Evolutionary conservation across 2,113 vertebrate species (phyloP).

Genomic region (Gobiocypris rarus): DNA sequence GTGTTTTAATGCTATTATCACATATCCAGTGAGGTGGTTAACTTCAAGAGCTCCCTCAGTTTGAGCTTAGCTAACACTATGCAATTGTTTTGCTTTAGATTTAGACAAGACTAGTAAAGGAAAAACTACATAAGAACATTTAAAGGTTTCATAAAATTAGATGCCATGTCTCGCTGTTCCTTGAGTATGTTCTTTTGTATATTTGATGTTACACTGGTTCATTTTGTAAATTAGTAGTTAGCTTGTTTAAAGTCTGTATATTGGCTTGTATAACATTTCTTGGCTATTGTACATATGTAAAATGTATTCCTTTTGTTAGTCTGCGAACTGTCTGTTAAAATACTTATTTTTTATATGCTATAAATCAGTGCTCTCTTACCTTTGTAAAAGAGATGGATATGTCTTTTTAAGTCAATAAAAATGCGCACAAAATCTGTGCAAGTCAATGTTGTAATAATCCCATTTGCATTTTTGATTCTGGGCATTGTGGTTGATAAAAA

Average conservation of each 20-base stretch:
- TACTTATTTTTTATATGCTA: slow-evolving; percentile 34
- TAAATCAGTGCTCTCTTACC: slow-evolving; percentile 16
- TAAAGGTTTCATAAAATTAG: not conserved
- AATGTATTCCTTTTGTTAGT: not conserved
- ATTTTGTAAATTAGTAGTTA: not conserved
- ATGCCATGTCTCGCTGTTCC: slow-evolving; percentile 1
- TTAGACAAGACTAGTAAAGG: not conserved
- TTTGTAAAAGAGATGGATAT: slow-evolving; percentile 18
- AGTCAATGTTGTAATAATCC: not conserved
- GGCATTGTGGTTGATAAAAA: not conserved
- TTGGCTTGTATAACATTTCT: slow-evolving; percentile 1
- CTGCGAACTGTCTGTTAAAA: not conserved
- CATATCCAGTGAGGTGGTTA: not conserved
- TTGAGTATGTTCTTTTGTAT: not conserved
- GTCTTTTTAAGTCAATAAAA: slow-evolving; percentile 32
- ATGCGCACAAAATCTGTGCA: not conserved
- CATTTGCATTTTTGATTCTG: not conserved
- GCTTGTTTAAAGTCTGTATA: slow-evolving; percentile 11
- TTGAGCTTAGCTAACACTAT: not conserved
- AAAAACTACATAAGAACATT: not conserved
- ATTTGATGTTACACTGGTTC: slow-evolving; percentile 12
- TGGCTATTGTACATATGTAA: slow-evolving; percentile 40
- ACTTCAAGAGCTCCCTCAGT: not conserved
- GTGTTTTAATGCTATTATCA: not conserved
- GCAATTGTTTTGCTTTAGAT: slow-evolving; percentile 7